A percentile compares a stretch with the other conserved stretches of the same genome.
phyloP scores from a whole-genome alignment of 2,113 vertebrate genomes.

The Cololabis saira region DNA sequence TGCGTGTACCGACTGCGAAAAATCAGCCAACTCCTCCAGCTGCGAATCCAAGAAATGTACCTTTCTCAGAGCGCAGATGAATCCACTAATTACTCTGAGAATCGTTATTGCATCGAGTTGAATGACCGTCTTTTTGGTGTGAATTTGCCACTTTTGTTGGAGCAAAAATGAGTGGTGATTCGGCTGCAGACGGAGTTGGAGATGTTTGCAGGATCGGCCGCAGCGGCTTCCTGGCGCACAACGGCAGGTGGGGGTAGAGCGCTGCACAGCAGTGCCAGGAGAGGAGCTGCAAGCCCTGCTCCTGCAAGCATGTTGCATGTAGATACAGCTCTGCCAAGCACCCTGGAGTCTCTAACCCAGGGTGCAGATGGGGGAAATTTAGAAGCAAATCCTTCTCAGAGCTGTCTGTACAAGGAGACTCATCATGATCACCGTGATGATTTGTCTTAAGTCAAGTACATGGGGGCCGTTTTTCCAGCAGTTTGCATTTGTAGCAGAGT shows the following conservation, averaged over 20 bases:
- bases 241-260: conserved; percentile 85
- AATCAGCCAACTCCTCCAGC: not conserved
- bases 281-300: conserved; percentile 15
- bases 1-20: too few species aligned
- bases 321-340: not conserved
- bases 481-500: too few species aligned
- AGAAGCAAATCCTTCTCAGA: not conserved
- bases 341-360: not conserved
- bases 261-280: conserved; percentile 66
- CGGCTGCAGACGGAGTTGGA: not conserved
- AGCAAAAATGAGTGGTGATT: not conserved
- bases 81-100: too few species aligned
- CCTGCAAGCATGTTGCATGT: conserved; percentile 26
- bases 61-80: not conserved
- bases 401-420: too few species aligned
- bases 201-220: conserved; percentile 34
- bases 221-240: conserved; percentile 49
- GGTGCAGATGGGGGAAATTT: not conserved
- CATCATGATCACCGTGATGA: not conserved
- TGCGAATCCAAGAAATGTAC: not conserved
- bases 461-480: too few species aligned
- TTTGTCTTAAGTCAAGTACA: not conserved
- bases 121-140: too few species aligned
- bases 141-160: too few species aligned
- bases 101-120: too few species aligned